phyloP scores from a whole-genome alignment of 2,888 invertebrate species.

The Microchrysa polita region DNA sequence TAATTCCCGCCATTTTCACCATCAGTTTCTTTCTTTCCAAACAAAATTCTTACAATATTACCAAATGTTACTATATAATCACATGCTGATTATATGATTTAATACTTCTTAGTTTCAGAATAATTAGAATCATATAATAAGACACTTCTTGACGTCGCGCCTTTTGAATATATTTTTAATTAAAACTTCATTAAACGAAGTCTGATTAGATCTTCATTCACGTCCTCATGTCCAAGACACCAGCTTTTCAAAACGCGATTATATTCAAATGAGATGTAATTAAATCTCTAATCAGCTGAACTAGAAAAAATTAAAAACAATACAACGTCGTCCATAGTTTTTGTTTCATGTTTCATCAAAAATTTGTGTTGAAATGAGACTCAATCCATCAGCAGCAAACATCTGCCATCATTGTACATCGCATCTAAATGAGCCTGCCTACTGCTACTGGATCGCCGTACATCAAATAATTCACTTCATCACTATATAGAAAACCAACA shows the following conservation, averaged over 20 bases:
- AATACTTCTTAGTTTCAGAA: too few species aligned
- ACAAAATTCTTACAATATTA: too few species aligned
- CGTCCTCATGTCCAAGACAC: neutral
- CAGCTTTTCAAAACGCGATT: neutral
- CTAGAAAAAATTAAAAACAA: neutral
- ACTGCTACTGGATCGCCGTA: slow-evolving; percentile 13
- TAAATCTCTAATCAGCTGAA: slow-evolving; percentile 16
- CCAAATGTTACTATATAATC: too few species aligned
- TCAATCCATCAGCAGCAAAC: slow-evolving; percentile 31
- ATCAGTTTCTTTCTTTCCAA: too few species aligned
- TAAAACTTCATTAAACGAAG: slow-evolving; percentile 9
- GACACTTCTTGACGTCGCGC: slow-evolving; percentile 5
- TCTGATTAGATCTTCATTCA: neutral
- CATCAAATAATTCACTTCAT: too few species aligned
- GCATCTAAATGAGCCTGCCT: slow-evolving; percentile 6
- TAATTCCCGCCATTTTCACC: too few species aligned
- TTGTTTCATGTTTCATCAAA: too few species aligned
- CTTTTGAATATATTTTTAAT: slow-evolving; percentile 2
- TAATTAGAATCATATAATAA: neutral
- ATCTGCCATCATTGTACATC: slow-evolving; percentile 9
- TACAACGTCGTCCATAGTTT: neutral
- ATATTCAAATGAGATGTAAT: neutral
- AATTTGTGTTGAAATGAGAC: slow-evolving; percentile 33
- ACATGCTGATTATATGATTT: too few species aligned
- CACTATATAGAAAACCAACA: slow-evolving; percentile 26